A percentile compares a stretch with the other conserved stretches of the same genome.
phyloP scores from a whole-genome alignment of 2,797 vertebrate species.

The Neosilurus mollespiculum region DNA sequence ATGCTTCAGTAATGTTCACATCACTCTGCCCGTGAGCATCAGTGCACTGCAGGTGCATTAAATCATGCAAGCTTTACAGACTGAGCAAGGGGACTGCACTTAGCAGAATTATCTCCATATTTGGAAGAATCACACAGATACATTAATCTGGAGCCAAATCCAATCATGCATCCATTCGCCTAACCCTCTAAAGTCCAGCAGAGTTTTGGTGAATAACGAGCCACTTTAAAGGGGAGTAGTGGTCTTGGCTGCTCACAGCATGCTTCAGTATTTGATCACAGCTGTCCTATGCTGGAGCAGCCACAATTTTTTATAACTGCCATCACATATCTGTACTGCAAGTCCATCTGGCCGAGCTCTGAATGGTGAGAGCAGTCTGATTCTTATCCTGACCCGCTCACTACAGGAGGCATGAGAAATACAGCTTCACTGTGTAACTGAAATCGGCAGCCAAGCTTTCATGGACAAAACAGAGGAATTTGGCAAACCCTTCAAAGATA shows the following conservation, averaged over 20 bases:
- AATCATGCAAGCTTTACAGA: slow-evolving; percentile 36
- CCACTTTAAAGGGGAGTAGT: slow-evolving; percentile 51
- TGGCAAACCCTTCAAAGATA: not conserved
- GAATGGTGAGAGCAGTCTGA: slow-evolving; percentile 35
- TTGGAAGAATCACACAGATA: slow-evolving; percentile 41
- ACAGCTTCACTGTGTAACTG: slow-evolving; percentile 13
- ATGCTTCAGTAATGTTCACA: slow-evolving; percentile 25
- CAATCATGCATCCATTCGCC: slow-evolving; percentile 65
- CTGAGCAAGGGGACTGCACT: slow-evolving; percentile 40
- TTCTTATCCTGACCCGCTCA: slow-evolving; percentile 34
- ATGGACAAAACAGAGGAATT: not conserved
- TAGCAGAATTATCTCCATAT: slow-evolving; percentile 58
- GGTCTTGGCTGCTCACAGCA: slow-evolving; percentile 50
- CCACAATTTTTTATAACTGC: slow-evolving; percentile 47
- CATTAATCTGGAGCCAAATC: slow-evolving; percentile 49
- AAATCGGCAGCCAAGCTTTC: slow-evolving; percentile 12
- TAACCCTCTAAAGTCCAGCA: slow-evolving; percentile 39
- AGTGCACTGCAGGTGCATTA: slow-evolving; percentile 48
- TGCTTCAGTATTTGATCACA: slow-evolving; percentile 56
- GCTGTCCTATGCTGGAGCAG: slow-evolving; percentile 57
- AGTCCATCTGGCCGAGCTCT: slow-evolving; percentile 36
- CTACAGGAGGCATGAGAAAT: slow-evolving; percentile 15
- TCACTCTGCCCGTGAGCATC: slow-evolving; percentile 21
- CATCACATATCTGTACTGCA: slow-evolving; percentile 39
- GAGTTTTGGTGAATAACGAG: slow-evolving; percentile 22